These are phyloP conservation scores for Callaeas wilsoni DNA, from an alignment of 2,113 vertebrate species.

Conservation along the genomic window DNA sequence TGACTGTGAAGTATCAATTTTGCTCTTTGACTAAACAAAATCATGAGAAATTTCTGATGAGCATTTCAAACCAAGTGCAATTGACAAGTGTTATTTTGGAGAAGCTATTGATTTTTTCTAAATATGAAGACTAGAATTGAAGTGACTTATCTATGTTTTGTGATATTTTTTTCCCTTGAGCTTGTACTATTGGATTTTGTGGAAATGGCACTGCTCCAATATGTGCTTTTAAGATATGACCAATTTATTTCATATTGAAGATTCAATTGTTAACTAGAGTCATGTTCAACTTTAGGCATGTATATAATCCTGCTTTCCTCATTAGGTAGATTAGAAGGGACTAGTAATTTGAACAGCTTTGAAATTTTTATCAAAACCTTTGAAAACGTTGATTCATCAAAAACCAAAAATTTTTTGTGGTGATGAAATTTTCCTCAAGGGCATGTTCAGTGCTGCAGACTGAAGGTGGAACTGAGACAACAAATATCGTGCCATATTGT, in stretches of 20 bases:
- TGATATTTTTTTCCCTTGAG: not conserved
- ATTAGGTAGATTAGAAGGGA: not conserved
- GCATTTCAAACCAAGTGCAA: not conserved
- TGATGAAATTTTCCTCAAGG: not conserved
- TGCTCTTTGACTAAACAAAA: not conserved
- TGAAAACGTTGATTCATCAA: not conserved
- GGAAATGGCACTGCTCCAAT: not conserved
- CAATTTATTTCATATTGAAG: not conserved
- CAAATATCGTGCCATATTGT: rapidly evolving
- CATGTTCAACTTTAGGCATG: not conserved
- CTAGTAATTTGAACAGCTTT: not conserved
- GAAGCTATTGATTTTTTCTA: not conserved
- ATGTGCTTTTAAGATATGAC: not conserved
- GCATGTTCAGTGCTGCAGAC: not conserved
- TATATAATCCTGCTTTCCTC: not conserved
- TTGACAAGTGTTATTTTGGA: not conserved
- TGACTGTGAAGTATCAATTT: not conserved
- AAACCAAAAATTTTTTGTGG: not conserved
- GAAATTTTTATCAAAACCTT: not conserved
- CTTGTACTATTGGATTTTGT: not conserved
- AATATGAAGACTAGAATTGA: not conserved
- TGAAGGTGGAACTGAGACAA: not conserved
- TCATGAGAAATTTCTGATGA: not conserved
- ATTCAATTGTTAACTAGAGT: not conserved
- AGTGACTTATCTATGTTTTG: not conserved